Conservation (phyloP, 2,888 invertebrate genomes). For the Urechis unicinctus region DNA sequence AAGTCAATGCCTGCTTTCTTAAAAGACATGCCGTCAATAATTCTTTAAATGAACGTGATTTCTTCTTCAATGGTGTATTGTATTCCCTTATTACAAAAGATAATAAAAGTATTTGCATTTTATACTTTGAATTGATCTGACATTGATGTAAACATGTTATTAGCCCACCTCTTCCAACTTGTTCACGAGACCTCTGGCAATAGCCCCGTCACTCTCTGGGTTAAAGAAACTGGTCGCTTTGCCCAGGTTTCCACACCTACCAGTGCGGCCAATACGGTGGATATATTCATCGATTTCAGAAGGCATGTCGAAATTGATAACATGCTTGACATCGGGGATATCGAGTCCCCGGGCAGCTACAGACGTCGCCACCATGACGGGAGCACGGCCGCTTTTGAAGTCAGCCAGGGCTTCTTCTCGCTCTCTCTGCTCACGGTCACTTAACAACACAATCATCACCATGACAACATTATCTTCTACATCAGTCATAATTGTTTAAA, state of each 20-base stretch:
- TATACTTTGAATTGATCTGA: no score
- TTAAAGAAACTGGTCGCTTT: conserved; percentile 25
- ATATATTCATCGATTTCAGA: conserved; percentile 99
- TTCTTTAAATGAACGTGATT: no score
- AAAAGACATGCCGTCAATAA: no score
- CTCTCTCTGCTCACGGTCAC: conserved; percentile 65
- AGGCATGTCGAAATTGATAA: conserved; percentile 98
- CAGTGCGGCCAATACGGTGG: conserved; percentile 95
- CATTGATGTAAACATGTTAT: not conserved
- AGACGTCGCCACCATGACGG: conserved; percentile 86
- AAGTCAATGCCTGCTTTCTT: no score
- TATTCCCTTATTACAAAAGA: no score
- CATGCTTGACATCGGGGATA: conserved; percentile 98
- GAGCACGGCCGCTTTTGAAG: conserved; percentile 70
- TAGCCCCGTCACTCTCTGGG: conserved; percentile 59
- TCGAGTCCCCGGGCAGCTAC: conserved; percentile 91
- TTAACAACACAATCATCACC: no score
- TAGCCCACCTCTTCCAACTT: conserved; percentile 61
- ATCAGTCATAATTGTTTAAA: no score
- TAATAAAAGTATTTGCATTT: no score
- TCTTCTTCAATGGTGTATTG: no score
- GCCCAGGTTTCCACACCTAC: conserved; percentile 96
- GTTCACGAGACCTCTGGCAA: conserved; percentile 60
- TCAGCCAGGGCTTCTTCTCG: conserved; percentile 69
- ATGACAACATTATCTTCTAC: no score